Evolutionary conservation across 1,140 invertebrate genomes (phyloP).

Genomic region (Notospermus geniculatus): DNA sequence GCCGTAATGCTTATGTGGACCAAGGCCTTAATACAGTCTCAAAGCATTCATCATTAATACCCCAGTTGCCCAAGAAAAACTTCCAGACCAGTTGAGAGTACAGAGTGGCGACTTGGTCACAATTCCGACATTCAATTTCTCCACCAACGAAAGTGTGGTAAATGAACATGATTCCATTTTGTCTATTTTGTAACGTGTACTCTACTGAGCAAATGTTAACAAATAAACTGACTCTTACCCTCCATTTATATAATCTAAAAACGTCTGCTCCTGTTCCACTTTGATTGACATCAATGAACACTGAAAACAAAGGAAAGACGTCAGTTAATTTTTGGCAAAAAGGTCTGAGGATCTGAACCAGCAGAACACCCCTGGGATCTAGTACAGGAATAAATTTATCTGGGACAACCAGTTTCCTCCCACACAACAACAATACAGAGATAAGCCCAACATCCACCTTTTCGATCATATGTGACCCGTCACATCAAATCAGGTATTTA

Average conservation of each 20-base stretch:
- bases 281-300: slow-evolving; percentile 3
- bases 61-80: neutral
- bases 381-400: neutral
- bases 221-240: slow-evolving; percentile 23
- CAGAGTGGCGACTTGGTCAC: neutral
- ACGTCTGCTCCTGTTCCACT: slow-evolving; percentile 28
- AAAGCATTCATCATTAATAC: neutral
- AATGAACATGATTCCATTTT: neutral
- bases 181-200: too few relatives aligned
- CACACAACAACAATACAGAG: neutral
- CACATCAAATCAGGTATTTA: too few relatives aligned
- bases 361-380: too few relatives aligned
- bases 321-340: neutral
- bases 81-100: too few relatives aligned
- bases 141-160: neutral
- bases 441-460: neutral
- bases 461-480: neutral
- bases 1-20: too few relatives aligned
- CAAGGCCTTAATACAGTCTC: too few relatives aligned
- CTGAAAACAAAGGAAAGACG: neutral
- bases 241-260: slow-evolving; percentile 39
- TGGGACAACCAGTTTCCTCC: neutral
- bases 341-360: too few relatives aligned
- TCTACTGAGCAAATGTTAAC: too few relatives aligned
- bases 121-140: neutral